A percentile compares a stretch with the other conserved stretches of the same genome.
phyloP scores from a whole-genome alignment of 2,888 invertebrate species.

The Drosophila cracens region DNA sequence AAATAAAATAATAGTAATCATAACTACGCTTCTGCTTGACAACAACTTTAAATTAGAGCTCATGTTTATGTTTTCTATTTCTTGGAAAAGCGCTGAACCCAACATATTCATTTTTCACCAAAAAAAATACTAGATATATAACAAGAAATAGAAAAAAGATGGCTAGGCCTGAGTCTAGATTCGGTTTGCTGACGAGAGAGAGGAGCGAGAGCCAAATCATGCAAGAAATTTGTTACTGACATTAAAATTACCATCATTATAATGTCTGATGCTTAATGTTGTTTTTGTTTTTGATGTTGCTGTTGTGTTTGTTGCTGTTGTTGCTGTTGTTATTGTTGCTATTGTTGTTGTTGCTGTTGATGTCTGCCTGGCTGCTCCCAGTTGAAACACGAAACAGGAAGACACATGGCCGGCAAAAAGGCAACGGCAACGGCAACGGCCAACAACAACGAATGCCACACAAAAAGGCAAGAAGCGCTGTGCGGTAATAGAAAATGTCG shows the following conservation, averaged over 20 bases:
- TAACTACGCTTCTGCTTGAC: constrained; percentile 42
- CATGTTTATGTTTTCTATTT: constrained; percentile 49
- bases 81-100: constrained; percentile 71
- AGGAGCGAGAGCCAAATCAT: constrained; percentile 63
- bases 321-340: background rate
- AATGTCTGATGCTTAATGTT: constrained; percentile 51
- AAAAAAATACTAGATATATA: background rate
- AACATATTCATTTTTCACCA: constrained; percentile 67
- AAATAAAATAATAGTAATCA: constrained; percentile 10
- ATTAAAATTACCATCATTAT: constrained; percentile 81
- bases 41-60: constrained; percentile 52
- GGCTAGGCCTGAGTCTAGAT: constrained; percentile 13
- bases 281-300: background rate
- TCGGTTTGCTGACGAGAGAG: background rate
- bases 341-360: background rate
- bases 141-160: constrained; percentile 3
- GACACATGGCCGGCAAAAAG: constrained; percentile 53
- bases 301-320: background rate
- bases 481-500: constrained; percentile 79
- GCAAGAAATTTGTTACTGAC: constrained; percentile 81
- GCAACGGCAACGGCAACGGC: constrained; percentile 12
- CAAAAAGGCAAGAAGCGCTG: constrained; percentile 55
- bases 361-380: constrained; percentile 12
- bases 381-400: constrained; percentile 61
- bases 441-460: constrained; percentile 34